Conservation (phyloP, 2,888 invertebrate genomes). For the Campoplex nolae region DNA sequence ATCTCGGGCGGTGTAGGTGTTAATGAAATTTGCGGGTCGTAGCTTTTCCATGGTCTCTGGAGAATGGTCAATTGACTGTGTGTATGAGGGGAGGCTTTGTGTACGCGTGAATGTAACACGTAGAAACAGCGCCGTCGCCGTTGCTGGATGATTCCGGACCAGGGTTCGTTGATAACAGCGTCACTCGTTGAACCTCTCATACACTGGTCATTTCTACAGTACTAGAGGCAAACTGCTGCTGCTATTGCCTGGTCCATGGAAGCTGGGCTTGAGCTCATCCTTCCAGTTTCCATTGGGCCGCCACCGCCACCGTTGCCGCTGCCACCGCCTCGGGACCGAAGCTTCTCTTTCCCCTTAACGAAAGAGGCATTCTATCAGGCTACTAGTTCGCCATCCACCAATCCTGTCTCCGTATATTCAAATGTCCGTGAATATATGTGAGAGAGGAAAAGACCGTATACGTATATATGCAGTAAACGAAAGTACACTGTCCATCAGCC, state of each 20-base stretch:
- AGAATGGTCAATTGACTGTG: constrained; percentile 64
- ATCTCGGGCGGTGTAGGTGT: constrained; percentile 77
- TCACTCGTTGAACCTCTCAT: constrained; percentile 67
- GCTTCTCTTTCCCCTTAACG: constrained; percentile 23
- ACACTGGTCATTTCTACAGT: constrained; percentile 39
- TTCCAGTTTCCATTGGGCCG: constrained; percentile 30
- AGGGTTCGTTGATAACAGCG: constrained; percentile 74
- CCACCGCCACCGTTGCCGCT: constrained; percentile 31
- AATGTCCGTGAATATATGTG: constrained; percentile 7
- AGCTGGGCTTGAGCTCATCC: constrained; percentile 48
- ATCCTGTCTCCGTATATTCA: background rate
- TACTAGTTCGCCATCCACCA: constrained; percentile 16
- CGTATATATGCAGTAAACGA: background rate
- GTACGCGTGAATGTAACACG: constrained; percentile 12
- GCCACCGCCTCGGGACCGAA: constrained; percentile 49
- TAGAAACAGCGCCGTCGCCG: constrained; percentile 22
- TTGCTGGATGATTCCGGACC: constrained; percentile 46
- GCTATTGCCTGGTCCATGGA: background rate
- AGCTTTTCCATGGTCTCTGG: constrained; percentile 76
- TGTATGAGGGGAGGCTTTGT: background rate
- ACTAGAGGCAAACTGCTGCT: constrained; percentile 21
- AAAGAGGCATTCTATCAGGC: constrained; percentile 38
- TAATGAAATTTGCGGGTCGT: constrained; percentile 82
- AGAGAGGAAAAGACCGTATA: background rate
- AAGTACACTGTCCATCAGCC: constrained; percentile 18